Evolutionary conservation across 2,888 invertebrate genomes (phyloP).

Genomic region (Petrolisthes cinctipes): DNA sequence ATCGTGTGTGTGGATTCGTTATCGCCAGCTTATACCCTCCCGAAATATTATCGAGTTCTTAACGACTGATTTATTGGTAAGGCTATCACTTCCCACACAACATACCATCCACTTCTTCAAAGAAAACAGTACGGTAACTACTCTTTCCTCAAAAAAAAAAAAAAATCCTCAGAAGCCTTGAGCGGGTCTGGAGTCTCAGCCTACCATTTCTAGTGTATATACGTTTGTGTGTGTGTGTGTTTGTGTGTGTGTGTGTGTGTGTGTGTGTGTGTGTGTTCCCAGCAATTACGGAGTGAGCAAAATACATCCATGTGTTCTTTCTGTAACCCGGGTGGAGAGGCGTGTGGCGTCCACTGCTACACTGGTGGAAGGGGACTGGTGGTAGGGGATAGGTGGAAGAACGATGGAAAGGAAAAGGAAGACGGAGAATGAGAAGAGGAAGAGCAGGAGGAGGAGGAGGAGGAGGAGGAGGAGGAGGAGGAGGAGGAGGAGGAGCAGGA

Average conservation of each 20-base stretch:
- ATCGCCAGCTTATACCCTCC: background rate
- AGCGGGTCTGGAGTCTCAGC: too few species aligned
- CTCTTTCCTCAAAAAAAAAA: too few species aligned
- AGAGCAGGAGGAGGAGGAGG: too few species aligned
- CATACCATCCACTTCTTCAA: too few species aligned
- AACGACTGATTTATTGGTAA: too few species aligned
- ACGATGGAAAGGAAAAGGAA: too few species aligned
- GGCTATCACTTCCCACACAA: too few species aligned
- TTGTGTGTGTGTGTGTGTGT: background rate
- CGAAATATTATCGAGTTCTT: background rate
- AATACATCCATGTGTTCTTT: background rate
- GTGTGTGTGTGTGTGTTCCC: background rate
- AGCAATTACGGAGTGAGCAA: background rate
- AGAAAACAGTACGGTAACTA: too few species aligned
- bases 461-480: too few species aligned
- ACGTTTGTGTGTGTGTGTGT: background rate
- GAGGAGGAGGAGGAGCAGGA: too few species aligned
- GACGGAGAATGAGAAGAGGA: too few species aligned
- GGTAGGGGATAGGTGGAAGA: background rate
- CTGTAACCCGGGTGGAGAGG: background rate
- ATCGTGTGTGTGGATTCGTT: slow-evolving; percentile 14
- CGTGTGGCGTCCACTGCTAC: background rate
- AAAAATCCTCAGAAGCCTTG: too few species aligned
- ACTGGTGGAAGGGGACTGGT: background rate
- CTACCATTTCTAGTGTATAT: background rate